Percentiles rank a stretch among this genome's conserved stretches.
phyloP scores from a whole-genome alignment of 2,797 vertebrate species.

The Centroberyx gerrardi region DNA sequence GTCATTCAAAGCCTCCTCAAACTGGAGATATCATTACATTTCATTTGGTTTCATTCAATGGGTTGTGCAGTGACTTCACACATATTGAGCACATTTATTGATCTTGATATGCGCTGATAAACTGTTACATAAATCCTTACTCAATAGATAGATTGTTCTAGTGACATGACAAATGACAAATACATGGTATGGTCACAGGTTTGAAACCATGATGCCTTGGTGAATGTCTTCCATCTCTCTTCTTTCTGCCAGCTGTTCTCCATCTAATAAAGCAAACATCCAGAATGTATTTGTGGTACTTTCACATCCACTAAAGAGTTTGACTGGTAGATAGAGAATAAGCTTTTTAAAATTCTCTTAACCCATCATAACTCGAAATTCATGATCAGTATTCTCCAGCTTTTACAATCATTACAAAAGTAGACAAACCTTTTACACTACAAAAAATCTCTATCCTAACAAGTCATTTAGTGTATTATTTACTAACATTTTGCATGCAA shows the following conservation, averaged over 20 bases:
- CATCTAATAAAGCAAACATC: no score
- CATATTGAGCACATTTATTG: neutral
- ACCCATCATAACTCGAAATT: neutral
- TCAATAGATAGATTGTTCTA: neutral
- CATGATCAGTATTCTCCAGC: neutral
- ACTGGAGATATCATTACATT: neutral
- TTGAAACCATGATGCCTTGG: no score
- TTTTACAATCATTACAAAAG: neutral
- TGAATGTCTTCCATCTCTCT: neutral
- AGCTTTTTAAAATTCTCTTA: neutral
- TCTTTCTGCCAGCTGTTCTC: neutral
- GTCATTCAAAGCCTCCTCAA: constrained; percentile 15
- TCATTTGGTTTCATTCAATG: constrained; percentile 18
- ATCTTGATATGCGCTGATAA: neutral
- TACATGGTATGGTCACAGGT: no score
- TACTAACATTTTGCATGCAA: no score
- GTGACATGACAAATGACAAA: neutral
- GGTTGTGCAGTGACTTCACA: constrained; percentile 4
- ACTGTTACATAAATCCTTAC: neutral
- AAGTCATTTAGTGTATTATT: no score
- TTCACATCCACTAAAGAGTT: neutral
- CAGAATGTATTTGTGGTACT: no score
- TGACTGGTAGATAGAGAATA: neutral
- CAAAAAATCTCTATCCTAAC: no score
- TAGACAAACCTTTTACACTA: neutral